These are phyloP conservation scores for Ladona fulva DNA, from an alignment of 1,140 invertebrate genomes.

Conservation along the genomic window DNA sequence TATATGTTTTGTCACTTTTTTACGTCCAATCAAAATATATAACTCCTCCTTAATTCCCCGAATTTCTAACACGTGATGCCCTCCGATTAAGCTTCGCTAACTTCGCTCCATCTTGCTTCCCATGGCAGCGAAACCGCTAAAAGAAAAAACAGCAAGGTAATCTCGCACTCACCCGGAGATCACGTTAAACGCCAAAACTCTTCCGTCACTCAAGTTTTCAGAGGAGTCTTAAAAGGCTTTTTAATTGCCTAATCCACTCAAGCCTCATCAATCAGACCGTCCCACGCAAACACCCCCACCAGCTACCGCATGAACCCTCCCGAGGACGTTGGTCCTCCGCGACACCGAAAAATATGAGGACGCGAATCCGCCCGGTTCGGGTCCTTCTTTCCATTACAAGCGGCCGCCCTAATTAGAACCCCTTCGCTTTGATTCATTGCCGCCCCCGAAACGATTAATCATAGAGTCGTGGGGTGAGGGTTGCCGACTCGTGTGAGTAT, in stretches of 20 bases:
- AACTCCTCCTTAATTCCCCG: too few relatives aligned
- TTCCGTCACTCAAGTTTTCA: not conserved
- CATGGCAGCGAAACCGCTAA: too few relatives aligned
- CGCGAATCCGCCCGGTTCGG: not conserved
- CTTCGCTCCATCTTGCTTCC: too few relatives aligned
- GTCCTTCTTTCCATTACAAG: not conserved
- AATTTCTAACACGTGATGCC: too few relatives aligned
- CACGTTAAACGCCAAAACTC: not conserved
- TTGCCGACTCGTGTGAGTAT: too few relatives aligned
- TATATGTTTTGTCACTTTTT: too few relatives aligned
- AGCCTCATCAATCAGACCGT: not conserved
- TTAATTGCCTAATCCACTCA: slow-evolving; percentile 6
- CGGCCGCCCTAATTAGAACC: not conserved
- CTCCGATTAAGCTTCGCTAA: too few relatives aligned
- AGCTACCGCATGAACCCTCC: not conserved
- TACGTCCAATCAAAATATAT: too few relatives aligned
- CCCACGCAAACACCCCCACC: slow-evolving; percentile 2
- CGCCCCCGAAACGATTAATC: not conserved
- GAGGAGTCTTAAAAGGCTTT: not conserved
- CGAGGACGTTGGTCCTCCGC: not conserved
- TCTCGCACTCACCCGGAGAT: too few relatives aligned
- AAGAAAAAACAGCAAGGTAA: too few relatives aligned
- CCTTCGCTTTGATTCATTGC: not conserved
- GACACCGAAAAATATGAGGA: slow-evolving; percentile 1
- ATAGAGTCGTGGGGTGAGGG: not conserved